These are phyloP conservation scores for Ploceus nigricollis DNA, from an alignment of 2,113 vertebrate species.

Conservation along the genomic window DNA sequence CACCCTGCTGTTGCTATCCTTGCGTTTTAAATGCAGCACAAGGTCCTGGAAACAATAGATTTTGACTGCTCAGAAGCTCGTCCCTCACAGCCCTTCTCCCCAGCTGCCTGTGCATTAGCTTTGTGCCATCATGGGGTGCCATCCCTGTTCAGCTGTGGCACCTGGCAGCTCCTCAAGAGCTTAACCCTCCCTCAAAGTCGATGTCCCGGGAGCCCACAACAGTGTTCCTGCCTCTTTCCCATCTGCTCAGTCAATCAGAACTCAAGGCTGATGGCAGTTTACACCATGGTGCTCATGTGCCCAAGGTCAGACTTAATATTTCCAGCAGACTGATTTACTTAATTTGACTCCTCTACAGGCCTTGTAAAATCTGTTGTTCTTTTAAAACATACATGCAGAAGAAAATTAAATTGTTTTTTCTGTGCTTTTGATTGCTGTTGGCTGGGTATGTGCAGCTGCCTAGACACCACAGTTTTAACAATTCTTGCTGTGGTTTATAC, in stretches of 20 bases:
- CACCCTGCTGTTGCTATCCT: background rate
- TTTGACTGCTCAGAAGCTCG: background rate
- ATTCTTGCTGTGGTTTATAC: slow-evolving; percentile 55
- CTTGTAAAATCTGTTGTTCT: background rate
- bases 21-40: background rate
- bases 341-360: background rate
- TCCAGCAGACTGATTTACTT: background rate
- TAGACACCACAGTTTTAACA: background rate
- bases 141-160: background rate
- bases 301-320: background rate
- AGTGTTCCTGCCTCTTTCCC: background rate
- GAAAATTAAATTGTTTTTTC: background rate
- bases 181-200: background rate
- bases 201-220: background rate
- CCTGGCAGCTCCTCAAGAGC: background rate
- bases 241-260: background rate
- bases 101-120: background rate
- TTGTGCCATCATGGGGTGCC: fast-evolving
- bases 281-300: background rate
- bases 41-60: background rate
- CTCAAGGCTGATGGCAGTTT: background rate
- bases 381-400: background rate
- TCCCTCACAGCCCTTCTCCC: background rate
- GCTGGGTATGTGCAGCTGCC: background rate
- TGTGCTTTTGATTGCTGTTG: slow-evolving; percentile 8